Evolutionary conservation across 2,113 vertebrate genomes (phyloP).

Genomic region (Eolophus roseicapilla): DNA sequence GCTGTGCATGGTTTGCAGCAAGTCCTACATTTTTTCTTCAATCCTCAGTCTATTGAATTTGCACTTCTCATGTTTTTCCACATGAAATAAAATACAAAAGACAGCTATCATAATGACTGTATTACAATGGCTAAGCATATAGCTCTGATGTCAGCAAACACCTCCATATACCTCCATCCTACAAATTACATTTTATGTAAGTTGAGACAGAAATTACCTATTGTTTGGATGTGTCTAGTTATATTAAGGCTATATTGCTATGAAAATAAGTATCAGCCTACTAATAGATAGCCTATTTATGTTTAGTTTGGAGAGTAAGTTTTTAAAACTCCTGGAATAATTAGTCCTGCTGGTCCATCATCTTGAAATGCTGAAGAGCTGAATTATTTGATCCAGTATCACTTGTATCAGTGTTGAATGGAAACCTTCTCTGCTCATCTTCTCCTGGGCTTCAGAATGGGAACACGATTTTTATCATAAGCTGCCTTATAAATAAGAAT

Average conservation of each 20-base stretch:
- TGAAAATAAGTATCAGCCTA: background rate
- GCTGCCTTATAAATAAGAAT: background rate
- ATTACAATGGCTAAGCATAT: background rate
- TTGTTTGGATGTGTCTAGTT: background rate
- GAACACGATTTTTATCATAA: background rate
- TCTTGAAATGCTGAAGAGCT: background rate
- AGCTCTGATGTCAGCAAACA: background rate
- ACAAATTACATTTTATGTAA: background rate
- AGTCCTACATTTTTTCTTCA: background rate
- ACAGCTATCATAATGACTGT: background rate
- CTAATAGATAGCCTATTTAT: background rate
- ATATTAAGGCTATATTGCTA: background rate
- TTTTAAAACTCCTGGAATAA: background rate
- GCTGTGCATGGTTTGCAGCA: background rate
- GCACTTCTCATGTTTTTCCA: background rate
- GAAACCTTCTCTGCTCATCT: background rate
- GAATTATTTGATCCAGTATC: background rate
- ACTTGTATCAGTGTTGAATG: background rate
- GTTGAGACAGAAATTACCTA: background rate
- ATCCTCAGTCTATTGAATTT: background rate
- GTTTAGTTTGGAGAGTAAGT: background rate
- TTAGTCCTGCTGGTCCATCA: background rate
- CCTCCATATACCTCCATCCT: background rate
- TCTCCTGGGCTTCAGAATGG: background rate
- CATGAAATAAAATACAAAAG: background rate